Evolutionary conservation across 1,140 invertebrate genomes (phyloP), one percentile per base, ranked within the genome.

Genomic region (Cotesia glomerata): DNA sequence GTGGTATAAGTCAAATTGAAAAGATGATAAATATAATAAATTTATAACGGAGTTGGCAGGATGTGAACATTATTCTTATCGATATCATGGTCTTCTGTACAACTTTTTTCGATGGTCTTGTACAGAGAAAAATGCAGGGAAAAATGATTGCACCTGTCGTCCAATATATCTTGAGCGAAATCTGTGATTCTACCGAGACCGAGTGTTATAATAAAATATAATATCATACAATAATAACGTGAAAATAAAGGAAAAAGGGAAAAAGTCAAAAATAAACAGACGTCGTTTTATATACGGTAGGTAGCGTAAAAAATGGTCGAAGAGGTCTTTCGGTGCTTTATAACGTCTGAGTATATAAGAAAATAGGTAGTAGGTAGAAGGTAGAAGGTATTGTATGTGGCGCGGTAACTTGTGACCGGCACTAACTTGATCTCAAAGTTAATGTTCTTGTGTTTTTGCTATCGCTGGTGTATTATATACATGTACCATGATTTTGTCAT

Each of bases 401-500:
- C 34, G 39, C 16, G 49, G 49, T 75, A 72, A 73, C 75, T 9
- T 45, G 77, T 75, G 70, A 73, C 75, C 69, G 69, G 62, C 65
- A 14, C 78, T 82, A 82, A 83, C 79, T 71, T 73, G 82, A 82
- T 85, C 83, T 81, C 8, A 45, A 45, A 9, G 39, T 45, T 45
- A 45, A 45, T 45, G 39, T 45, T 45, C 7, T 9, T 45, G 39
- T 45, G 39, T 45, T 45, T 7, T 45, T 11, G 39, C 11, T 45
- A 11, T 45, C 39, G 39, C 11, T 45, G 7, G 7, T 45, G 39
- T 26, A 26, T 26, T 26, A 26, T 45, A 45, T 45, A 45, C 7
- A 45, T 45, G 39, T 45, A 11, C 7, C 1, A 45, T 45, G 39
- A 45, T 9, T 73, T 81, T 72, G 75, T 79, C 79, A 78, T 81